phyloP scores from a whole-genome alignment of 2,113 vertebrate species.

The Machaerirhynchus nigripectus region DNA sequence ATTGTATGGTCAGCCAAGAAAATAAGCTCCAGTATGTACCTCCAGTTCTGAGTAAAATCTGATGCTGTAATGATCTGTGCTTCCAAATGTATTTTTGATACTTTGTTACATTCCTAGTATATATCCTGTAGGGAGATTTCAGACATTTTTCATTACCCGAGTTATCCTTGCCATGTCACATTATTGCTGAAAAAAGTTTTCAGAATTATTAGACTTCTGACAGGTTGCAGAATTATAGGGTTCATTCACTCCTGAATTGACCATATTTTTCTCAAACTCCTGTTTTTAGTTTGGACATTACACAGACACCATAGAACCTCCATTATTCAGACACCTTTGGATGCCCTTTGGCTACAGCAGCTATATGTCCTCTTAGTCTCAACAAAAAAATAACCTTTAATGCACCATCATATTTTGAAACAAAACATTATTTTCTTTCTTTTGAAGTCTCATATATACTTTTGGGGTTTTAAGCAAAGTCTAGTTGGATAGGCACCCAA shows the following conservation, averaged over 20 bases:
- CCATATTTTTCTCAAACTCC: slow-evolving; percentile 30
- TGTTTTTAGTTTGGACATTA: slow-evolving; percentile 49
- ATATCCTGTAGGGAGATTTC: slow-evolving; percentile 32
- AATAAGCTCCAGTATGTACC: background rate
- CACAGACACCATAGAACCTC: slow-evolving; percentile 21
- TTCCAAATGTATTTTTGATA: slow-evolving; percentile 43
- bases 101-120: slow-evolving; percentile 8
- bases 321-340: slow-evolving; percentile 1
- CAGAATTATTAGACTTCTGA: background rate
- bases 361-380: background rate
- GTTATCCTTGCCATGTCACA: slow-evolving; percentile 34
- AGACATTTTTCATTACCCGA: slow-evolving; percentile 25
- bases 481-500: background rate
- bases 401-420: background rate
- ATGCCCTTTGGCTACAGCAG: background rate
- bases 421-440: background rate
- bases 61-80: slow-evolving; percentile 19
- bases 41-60: background rate
- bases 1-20: background rate
- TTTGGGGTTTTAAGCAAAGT: background rate
- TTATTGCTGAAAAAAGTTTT: slow-evolving; percentile 42
- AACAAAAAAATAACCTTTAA: background rate
- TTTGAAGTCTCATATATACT: background rate
- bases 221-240: background rate
- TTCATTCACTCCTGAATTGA: slow-evolving; percentile 27